Conservation (phyloP, 92 coral and sea anemone species). For the Paramuricea clavata region DNA sequence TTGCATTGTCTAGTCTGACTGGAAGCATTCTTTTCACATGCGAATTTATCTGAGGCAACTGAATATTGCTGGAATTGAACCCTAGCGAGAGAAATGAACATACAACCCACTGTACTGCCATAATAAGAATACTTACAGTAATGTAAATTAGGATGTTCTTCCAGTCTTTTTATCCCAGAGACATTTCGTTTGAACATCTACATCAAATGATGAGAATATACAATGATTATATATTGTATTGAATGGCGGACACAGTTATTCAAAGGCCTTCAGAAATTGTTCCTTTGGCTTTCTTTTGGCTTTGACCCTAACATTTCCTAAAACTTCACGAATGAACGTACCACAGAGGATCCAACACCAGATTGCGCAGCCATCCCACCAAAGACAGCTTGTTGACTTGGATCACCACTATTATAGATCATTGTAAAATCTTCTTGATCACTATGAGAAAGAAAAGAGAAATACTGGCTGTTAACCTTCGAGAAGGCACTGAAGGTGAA, state of each 20-base stretch:
- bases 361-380: conserved; percentile 69
- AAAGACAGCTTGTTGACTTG: conserved; percentile 66
- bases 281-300: too few species aligned
- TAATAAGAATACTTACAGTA: conserved; percentile 81
- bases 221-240: too few species aligned
- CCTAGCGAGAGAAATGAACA: too few species aligned
- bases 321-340: conserved; percentile 34
- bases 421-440: conserved; percentile 72
- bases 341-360: conserved; percentile 64
- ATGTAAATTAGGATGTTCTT: conserved; percentile 93
- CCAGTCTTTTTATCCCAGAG: conserved; percentile 92
- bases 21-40: too few species aligned
- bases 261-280: too few species aligned
- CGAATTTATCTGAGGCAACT: too few species aligned
- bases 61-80: too few species aligned
- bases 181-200: conserved; percentile 85
- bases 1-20: too few species aligned
- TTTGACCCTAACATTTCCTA: too few species aligned
- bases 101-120: too few species aligned
- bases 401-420: conserved; percentile 53
- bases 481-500: too few species aligned
- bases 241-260: too few species aligned
- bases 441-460: not conserved
- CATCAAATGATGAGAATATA: not conserved
- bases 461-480: not conserved